Conservation (phyloP, 1,140 invertebrate species). For the Eumaeus atala region DNA sequence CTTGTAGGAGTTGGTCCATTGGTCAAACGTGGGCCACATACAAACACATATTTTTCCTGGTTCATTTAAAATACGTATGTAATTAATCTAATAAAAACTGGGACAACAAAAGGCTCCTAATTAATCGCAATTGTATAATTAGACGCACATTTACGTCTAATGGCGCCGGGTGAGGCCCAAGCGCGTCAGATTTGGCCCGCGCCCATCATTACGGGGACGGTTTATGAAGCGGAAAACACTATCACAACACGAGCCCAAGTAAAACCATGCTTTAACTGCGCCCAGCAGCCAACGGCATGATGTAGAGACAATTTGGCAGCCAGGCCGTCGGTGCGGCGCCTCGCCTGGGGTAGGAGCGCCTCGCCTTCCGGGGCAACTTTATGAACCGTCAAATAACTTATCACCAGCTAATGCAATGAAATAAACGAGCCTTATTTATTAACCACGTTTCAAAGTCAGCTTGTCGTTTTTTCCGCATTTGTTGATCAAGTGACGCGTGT, state of each 20-base stretch:
- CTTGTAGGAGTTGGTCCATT: too few relatives aligned
- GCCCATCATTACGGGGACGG: constrained; percentile 31
- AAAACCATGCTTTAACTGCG: too few relatives aligned
- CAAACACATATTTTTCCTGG: too few relatives aligned
- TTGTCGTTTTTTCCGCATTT: constrained; percentile 51
- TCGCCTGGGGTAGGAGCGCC: constrained; percentile 35
- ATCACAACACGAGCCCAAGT: constrained; percentile 39
- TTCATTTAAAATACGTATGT: too few relatives aligned
- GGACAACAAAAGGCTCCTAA: too few relatives aligned
- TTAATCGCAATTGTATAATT: not conserved
- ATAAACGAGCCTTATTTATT: constrained; percentile 63
- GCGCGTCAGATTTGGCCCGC: constrained; percentile 29
- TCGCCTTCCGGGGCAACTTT: constrained; percentile 33
- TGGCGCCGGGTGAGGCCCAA: constrained; percentile 3
- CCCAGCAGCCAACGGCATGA: constrained; percentile 49
- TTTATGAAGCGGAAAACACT: constrained; percentile 62
- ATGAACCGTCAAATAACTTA: constrained; percentile 67
- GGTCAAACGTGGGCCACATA: too few relatives aligned
- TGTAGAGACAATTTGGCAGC: constrained; percentile 54
- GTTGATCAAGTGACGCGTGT: constrained; percentile 62
- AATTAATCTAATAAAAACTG: too few relatives aligned
- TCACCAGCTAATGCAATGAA: constrained; percentile 64
- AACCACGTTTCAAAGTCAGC: constrained; percentile 34
- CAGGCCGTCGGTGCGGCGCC: constrained; percentile 37
- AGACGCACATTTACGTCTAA: not conserved